Base-by-base conservation (phyloP, 2,888 invertebrate genomes). In the Eilema griseolum region DNA sequence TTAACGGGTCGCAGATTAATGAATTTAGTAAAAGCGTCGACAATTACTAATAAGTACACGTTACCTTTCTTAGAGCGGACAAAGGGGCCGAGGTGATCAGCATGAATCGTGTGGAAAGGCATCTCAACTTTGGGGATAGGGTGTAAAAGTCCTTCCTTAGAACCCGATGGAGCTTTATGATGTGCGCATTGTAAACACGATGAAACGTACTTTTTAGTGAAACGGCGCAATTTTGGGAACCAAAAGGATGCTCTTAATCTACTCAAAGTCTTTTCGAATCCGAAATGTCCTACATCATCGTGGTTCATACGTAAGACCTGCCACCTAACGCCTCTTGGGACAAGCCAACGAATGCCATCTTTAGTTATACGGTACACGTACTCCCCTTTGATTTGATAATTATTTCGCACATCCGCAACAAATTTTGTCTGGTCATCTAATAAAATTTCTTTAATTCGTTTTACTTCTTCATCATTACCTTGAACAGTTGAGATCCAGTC, bases 251-350 rank as follows among this genome's bases (percentile, higher is more conserved):
- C 20, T 11, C 37, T 23, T 5, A 72, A 46, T 20, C 66, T 31
- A 1, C 57, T 20, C 14, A 76, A 31, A 0, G 82, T 81, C 61
- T 82, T 83, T 0, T 82, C 82, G 14, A 75, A 78, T 3, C 77
- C 77, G 52, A 61, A 80, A 67, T 81, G 81, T 1, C 83, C 83
- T 0, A 80, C 56, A 23, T 82, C 80, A 52, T 83, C 81, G 33
- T 83, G 80, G 33, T 81, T 83, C 14, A 24, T 67, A 41, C 77
- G 73, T 0, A 77, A 11, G 3, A 85, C 61, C 31, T 81, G 82
- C 81, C 82, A 84, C 0, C 82, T 46, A 1, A 72, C 79, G 0
- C 70, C 71, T 52, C 70, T 74, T 12, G 84, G 84, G 0, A 83
- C 83, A 0, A 83, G 66, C 82, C 82, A 84, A 73, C 75, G 20